phyloP scores from a whole-genome alignment of 2,888 invertebrate genomes.

The Brenthis ino region DNA sequence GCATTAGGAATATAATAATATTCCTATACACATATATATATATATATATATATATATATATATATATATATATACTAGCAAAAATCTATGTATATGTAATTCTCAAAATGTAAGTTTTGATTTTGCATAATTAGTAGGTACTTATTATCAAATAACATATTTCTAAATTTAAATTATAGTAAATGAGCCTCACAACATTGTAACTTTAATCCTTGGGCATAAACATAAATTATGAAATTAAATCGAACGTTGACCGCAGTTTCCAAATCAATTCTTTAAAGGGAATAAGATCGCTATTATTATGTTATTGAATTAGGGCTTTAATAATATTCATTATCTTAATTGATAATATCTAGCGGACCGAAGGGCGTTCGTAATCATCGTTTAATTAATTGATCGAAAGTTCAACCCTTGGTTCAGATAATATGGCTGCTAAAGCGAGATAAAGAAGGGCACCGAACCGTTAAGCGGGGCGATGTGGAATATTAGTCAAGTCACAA shows the following conservation, averaged over 20 bases:
- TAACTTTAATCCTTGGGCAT: too few species aligned
- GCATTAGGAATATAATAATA: too few species aligned
- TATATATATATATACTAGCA: too few species aligned
- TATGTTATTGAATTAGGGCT: constrained; percentile 61
- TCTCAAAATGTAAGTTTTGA: too few species aligned
- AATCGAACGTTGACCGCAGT: constrained; percentile 29
- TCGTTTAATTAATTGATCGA: constrained; percentile 80
- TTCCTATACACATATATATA: too few species aligned
- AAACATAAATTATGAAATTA: constrained; percentile 19
- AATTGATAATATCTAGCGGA: constrained; percentile 62
- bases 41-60: too few species aligned
- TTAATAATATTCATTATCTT: constrained; percentile 70
- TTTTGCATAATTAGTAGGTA: too few species aligned
- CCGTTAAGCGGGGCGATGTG: constrained; percentile 75
- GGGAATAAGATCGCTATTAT: constrained; percentile 44
- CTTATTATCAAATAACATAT: too few species aligned
- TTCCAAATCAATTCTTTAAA: constrained; percentile 38
- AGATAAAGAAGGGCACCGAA: constrained; percentile 75
- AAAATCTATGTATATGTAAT: too few species aligned
- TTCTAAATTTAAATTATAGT: too few species aligned
- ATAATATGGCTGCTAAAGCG: constrained; percentile 73
- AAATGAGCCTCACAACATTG: too few species aligned
- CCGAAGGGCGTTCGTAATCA: constrained; percentile 69
- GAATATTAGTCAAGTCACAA: constrained; percentile 78
- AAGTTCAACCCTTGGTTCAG: constrained; percentile 76